phyloP scores from a whole-genome alignment of 2,888 invertebrate species.

The Itoplectis maculator region DNA sequence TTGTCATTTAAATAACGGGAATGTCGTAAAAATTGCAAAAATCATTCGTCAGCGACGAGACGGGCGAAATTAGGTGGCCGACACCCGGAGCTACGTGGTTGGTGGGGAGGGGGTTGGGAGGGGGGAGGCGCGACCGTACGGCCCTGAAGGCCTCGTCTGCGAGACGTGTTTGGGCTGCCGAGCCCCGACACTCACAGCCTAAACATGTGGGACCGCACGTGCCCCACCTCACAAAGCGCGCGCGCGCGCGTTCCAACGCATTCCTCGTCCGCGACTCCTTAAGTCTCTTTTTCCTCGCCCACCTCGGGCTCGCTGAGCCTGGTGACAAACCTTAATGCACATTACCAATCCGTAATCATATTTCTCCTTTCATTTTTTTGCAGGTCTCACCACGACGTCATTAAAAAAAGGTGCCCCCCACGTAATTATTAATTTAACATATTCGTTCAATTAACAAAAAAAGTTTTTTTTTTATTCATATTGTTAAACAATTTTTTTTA shows the following conservation, averaged over 20 bases:
- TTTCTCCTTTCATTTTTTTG: neutral
- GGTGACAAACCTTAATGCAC: slow-evolving; percentile 11
- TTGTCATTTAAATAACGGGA: no score
- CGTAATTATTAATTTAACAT: no score
- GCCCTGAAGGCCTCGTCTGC: slow-evolving; percentile 44
- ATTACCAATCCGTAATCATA: neutral
- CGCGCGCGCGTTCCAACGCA: slow-evolving; percentile 18
- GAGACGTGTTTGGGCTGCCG: slow-evolving; percentile 69
- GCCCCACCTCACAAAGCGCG: slow-evolving; percentile 57
- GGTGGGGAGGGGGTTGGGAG: no score
- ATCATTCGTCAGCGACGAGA: neutral
- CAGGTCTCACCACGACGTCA: neutral
- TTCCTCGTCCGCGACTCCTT: slow-evolving; percentile 61
- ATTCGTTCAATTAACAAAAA: neutral
- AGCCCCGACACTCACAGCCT: slow-evolving; percentile 63
- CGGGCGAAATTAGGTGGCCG: neutral
- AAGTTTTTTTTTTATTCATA: neutral
- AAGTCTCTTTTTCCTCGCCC: slow-evolving; percentile 59
- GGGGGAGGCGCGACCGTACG: slow-evolving; percentile 21
- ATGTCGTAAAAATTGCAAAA: neutral
- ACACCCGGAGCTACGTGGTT: neutral
- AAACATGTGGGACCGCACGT: slow-evolving; percentile 70
- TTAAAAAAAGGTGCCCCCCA: neutral
- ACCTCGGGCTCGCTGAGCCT: slow-evolving; percentile 12
- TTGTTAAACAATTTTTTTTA: neutral